These are phyloP conservation scores for Neoitamus cyanurus DNA, from an alignment of 2,888 invertebrate species.

Conservation along the genomic window DNA sequence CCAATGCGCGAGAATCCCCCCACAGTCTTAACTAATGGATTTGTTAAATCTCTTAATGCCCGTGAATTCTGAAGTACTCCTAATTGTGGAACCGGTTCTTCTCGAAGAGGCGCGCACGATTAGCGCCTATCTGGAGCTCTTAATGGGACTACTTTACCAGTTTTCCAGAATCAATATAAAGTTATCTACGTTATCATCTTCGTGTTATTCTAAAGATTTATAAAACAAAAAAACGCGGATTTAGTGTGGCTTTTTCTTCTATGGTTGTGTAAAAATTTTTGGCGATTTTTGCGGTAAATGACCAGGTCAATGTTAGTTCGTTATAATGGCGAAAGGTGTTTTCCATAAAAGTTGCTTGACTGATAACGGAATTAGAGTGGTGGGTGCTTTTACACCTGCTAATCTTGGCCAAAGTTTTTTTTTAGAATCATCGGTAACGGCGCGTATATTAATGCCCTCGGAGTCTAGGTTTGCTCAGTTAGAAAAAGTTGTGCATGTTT, in stretches of 20 bases:
- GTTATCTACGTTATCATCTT: neutral
- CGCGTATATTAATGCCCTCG: too few relatives aligned
- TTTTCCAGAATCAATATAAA: neutral
- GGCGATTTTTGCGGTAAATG: conserved; percentile 35
- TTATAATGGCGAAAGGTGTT: neutral
- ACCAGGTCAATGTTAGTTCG: neutral
- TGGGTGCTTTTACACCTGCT: neutral
- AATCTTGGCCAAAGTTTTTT: neutral
- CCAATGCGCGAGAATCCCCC: neutral
- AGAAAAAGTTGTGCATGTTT: neutral
- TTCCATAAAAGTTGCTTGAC: conserved; percentile 24
- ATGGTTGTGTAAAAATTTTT: neutral
- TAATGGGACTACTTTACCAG: conserved; percentile 17
- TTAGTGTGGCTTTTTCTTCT: neutral
- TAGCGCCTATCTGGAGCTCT: conserved; percentile 18
- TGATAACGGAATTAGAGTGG: conserved; percentile 1
- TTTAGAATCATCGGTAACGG: neutral
- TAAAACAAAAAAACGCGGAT: neutral
- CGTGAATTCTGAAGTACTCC: neutral
- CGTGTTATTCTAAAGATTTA: neutral
- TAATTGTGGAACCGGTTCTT: conserved; percentile 30
- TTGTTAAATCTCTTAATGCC: conserved; percentile 8
- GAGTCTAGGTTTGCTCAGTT: neutral
- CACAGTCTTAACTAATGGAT: conserved; percentile 18
- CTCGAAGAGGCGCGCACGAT: neutral